Base-by-base conservation (phyloP, 2,797 vertebrate species). In the Busarellus nigricollis region DNA sequence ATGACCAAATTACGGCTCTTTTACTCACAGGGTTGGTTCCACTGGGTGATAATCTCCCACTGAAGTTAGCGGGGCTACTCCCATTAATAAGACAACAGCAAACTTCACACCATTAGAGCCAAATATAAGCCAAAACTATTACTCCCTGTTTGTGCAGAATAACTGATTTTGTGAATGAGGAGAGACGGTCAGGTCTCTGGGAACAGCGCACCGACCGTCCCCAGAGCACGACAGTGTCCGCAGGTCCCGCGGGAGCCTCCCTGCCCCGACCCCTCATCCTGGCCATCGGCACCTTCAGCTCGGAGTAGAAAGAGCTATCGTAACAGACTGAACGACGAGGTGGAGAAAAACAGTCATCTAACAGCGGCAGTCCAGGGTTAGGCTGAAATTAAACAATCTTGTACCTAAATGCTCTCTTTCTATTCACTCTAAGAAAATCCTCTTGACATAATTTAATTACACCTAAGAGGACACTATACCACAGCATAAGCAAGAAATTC, bases 371-470 rank as follows among this genome's bases (percentile, higher is more conserved):
- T 10, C 16, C 33, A 62, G 31, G 13, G 24, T 70, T 8, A 31
- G 55, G 44, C 49, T 42, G 74, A 40, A 59, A 83, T 13, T 2
- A 76, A 95, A 76, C 49, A 21, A 31, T 10, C 63, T 58, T 4
- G 7, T 52, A 88, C 49, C 79, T 52, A 21, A 93, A 77, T 0
- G 2, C 26, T 38, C 31, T 31, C 28, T 7, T 89, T 63, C 88
- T 52, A n/a, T 12, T 70, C 93, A 63, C 67, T 38, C 33, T 26
- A n/a, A 42, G 47, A 70, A 95, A 88, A 94, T 83, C 61, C 89
- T 83, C 92, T 37, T 50, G 81, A 54, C 49, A 71, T 89, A 95
- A 98, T 92, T 97, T 76, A 97, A 94, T 97, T 97, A 94, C 11
- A 67, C 66, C 82, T 62, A 31, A 50, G 38, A 95, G 87, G 86